Percentiles rank a stretch among this genome's conserved stretches.
Evolutionary conservation across 1,140 invertebrate species (phyloP).

Genomic region (Drosophila nasuta): DNA sequence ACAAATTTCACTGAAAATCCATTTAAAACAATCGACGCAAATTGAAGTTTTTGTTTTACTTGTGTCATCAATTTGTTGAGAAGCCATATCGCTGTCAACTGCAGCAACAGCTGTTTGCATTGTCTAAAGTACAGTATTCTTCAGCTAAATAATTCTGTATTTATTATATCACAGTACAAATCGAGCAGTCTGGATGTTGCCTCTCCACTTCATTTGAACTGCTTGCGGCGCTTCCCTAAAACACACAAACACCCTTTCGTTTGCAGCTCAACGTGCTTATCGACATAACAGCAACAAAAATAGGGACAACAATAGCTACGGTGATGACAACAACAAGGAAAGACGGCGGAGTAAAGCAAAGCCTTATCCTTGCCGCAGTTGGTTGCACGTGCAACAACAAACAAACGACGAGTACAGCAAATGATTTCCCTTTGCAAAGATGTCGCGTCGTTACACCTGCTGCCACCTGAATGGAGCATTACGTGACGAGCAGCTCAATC

Average conservation of each 20-base stretch:
- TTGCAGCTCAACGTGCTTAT: conserved; percentile 19
- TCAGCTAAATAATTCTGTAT: not conserved
- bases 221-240: not conserved
- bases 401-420: conserved; percentile 5
- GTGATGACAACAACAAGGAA: conserved; percentile 1
- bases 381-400: conserved; percentile 41
- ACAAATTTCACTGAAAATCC: too few relatives aligned
- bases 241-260: not conserved
- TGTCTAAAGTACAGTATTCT: not conserved
- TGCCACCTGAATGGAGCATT: conserved; percentile 23
- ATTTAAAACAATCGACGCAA: not conserved
- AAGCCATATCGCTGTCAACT: not conserved
- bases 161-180: conserved; percentile 11
- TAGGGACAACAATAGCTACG: not conserved
- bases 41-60: not conserved
- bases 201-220: not conserved
- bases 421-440: conserved; percentile 34
- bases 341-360: not conserved
- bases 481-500: conserved; percentile 48
- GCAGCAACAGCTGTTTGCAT: not conserved
- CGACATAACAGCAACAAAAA: conserved; percentile 3
- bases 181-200: not conserved
- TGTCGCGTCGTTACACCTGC: conserved; percentile 28
- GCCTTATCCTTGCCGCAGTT: conserved; percentile 33
- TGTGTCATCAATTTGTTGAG: not conserved